phyloP scores from a whole-genome alignment of 2,888 invertebrate species.

The Xestia rhomboidea region DNA sequence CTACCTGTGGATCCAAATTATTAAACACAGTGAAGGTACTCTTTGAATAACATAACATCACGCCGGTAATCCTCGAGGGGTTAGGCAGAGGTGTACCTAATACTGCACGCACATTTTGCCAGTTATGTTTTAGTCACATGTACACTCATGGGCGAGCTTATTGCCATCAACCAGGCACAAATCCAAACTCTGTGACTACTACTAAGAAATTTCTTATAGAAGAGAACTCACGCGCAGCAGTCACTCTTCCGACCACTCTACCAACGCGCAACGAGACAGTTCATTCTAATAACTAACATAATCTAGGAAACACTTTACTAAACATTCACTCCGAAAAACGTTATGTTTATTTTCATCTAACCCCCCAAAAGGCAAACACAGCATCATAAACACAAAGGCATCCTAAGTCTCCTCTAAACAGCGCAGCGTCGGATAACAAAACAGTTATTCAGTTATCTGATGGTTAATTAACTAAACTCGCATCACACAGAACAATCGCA shows the following conservation, averaged over 20 bases:
- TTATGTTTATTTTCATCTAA: background rate
- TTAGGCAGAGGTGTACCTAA: background rate
- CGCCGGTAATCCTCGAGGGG: background rate
- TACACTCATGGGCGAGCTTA: background rate
- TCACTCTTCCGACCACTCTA: background rate
- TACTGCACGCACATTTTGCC: background rate
- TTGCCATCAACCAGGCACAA: background rate
- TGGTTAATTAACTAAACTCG: conserved; percentile 60
- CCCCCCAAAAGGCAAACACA: background rate
- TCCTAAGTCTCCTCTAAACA: conserved; percentile 35
- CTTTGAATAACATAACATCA: background rate
- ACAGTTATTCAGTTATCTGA: conserved; percentile 61
- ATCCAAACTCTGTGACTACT: background rate
- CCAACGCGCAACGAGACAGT: background rate
- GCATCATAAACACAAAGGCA: conserved; percentile 26
- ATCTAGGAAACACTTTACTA: background rate
- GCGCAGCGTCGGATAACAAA: conserved; percentile 48
- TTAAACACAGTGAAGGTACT: background rate
- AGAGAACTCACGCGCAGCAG: background rate
- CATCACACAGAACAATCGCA: conserved; percentile 56
- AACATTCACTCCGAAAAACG: background rate
- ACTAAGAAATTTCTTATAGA: background rate
- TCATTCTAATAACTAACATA: background rate
- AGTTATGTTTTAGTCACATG: background rate
- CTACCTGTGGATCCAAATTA: background rate